phyloP scores from a whole-genome alignment of 2,113 vertebrate species.

The Setophaga kirtlandii region DNA sequence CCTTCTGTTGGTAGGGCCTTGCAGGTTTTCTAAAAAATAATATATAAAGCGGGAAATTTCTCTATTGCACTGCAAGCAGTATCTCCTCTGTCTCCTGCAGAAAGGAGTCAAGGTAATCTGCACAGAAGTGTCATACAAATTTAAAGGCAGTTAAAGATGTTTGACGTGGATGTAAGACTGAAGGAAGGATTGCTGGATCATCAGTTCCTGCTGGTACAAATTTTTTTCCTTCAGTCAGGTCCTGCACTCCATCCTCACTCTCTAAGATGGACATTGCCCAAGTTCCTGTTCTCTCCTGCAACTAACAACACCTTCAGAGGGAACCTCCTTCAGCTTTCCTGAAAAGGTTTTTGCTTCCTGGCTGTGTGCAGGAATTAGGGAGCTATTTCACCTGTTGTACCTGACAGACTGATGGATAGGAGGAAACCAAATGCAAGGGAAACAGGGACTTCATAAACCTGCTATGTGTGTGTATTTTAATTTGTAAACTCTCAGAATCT shows the following conservation, averaged over 20 bases:
- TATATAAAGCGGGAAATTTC: not conserved
- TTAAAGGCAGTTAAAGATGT: not conserved
- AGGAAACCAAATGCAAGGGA: not conserved
- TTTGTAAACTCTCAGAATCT: not conserved
- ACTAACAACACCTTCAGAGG: not conserved
- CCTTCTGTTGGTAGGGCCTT: not conserved
- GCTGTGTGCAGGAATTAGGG: not conserved
- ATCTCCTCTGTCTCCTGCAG: not conserved
- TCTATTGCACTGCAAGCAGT: not conserved
- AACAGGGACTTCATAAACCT: not conserved
- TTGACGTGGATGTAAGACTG: not conserved
- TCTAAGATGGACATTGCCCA: accelerated
- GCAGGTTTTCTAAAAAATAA: not conserved
- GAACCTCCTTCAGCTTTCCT: not conserved
- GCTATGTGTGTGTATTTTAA: not conserved
- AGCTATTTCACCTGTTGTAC: not conserved
- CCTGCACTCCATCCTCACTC: not conserved
- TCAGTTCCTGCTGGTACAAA: not conserved
- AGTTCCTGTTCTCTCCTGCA: not conserved
- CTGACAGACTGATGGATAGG: not conserved
- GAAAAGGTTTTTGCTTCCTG: not conserved
- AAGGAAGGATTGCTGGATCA: not conserved
- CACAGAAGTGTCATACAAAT: not conserved
- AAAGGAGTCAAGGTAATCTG: not conserved
- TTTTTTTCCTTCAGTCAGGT: not conserved